These are phyloP conservation scores for Aplochiton taeniatus DNA, from an alignment of 2,797 vertebrate species.

Conservation along the genomic window DNA sequence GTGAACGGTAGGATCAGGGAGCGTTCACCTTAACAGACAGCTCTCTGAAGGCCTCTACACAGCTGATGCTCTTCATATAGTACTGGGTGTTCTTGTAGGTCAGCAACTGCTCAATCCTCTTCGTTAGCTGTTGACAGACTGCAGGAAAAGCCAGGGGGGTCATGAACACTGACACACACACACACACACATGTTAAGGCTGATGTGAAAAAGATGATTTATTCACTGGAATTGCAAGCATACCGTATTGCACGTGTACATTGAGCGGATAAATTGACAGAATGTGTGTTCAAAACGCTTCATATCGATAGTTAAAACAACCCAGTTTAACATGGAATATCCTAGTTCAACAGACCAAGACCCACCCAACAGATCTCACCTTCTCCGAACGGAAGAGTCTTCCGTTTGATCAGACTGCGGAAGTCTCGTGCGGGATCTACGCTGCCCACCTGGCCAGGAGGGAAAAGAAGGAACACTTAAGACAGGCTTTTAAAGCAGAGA, in stretches of 20 bases:
- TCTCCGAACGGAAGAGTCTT: slow-evolving; percentile 84
- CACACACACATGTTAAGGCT: background rate
- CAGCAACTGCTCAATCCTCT: slow-evolving; percentile 89
- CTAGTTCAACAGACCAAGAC: background rate
- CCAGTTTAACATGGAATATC: too few relatives aligned
- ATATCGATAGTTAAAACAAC: too few relatives aligned
- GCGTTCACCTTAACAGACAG: slow-evolving; percentile 87
- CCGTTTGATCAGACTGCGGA: slow-evolving; percentile 79
- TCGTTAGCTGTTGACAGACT: slow-evolving; percentile 90
- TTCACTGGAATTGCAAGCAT: too few relatives aligned
- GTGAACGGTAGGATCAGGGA: too few relatives aligned
- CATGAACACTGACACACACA: slow-evolving; percentile 9
- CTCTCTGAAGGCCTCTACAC: slow-evolving; percentile 87
- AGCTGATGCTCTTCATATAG: slow-evolving; percentile 90
- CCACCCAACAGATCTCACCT: slow-evolving; percentile 73
- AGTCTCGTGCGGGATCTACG: slow-evolving; percentile 87
- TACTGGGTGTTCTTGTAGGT: slow-evolving; percentile 84
- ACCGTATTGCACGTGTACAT: too few relatives aligned
- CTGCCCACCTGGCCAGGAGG: slow-evolving; percentile 87
- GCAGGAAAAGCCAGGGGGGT: slow-evolving; percentile 32
- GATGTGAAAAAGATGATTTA: too few relatives aligned
- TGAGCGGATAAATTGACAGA: too few relatives aligned
- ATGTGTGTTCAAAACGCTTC: too few relatives aligned
- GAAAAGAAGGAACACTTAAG: slow-evolving; percentile 1
- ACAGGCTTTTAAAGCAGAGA: too few relatives aligned